Base-by-base conservation (phyloP, 2,888 invertebrate species). In the Helicoverpa assulta region DNA sequence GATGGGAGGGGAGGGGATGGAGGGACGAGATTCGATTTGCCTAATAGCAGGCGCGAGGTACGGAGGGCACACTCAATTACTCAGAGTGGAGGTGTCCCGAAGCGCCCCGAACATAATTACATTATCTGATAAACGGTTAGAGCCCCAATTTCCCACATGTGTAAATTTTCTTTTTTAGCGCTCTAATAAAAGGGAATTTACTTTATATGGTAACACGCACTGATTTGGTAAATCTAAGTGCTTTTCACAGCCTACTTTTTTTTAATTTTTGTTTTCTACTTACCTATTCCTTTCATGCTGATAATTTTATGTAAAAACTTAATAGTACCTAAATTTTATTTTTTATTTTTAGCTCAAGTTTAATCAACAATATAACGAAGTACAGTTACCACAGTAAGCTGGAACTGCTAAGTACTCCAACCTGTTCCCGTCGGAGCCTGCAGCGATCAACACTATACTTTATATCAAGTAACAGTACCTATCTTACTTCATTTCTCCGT, bases 1-100 rank as follows among this genome's bases (percentile, higher is more conserved):
- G 60, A 16, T n/a, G 67, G 81, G 82, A 80, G 76, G 83, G 74
- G 83, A 82, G 83, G 82, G 78, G 65, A 78, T 83, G 86, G 89
- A 84, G 89, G 89, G 89, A 80, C 81, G 80, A 93, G 92, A 95
- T 95, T 95, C 95, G 95, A 95, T 95, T 95, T 95, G 95, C 95
- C 95, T 95, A 95, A 95, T 95, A 95, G 94, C 90, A 87, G 90
- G 89, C 89, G 92, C 84, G 90, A 87, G 89, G 90, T 82, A 79
- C 82, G 82, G 79, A 83, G 90, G 90, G 91, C 89, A 85, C 93
- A 93, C 94, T 94, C 95, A 94, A 94, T 95, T 95, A 94, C 93
- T 88, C 85, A 90, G 92, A 94, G 93, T 94, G 93, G 92, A 95
- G 94, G 94, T 95, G 94, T 94, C 93, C 93, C 94, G 90, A 86